Conservation (phyloP, 35 echinoderm and acorn worm genomes). For the Ptychodera flava region DNA sequence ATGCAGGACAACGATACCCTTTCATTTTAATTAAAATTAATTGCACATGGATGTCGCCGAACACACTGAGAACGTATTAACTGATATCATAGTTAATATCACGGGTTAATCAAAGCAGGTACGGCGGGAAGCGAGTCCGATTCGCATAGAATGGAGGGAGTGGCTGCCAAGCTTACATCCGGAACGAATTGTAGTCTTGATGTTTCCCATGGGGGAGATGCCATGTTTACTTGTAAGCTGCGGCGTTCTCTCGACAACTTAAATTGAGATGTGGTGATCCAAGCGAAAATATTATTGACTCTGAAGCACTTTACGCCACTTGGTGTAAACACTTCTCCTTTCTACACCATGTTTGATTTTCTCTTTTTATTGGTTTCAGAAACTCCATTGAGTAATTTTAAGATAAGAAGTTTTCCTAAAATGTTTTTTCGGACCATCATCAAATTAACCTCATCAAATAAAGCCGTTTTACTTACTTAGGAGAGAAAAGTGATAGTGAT, state of each 20-base stretch:
- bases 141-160: no score
- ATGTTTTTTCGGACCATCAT: no score
- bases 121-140: not conserved
- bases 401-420: no score
- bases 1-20: not conserved
- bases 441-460: no score
- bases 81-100: no score
- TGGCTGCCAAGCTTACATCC: no score
- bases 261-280: not conserved
- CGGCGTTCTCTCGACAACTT: not conserved
- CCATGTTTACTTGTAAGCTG: not conserved
- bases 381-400: no score
- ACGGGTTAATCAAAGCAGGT: not conserved
- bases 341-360: no score
- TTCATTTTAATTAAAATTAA: not conserved
- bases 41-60: not conserved
- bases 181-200: no score
- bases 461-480: no score
- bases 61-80: not conserved
- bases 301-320: not conserved
- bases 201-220: not conserved
- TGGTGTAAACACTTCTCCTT: not conserved
- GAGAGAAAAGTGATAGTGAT: no score
- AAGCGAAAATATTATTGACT: not conserved
- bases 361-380: no score